phyloP scores from a whole-genome alignment of 2,888 invertebrate species.

The Ctena decussata region DNA sequence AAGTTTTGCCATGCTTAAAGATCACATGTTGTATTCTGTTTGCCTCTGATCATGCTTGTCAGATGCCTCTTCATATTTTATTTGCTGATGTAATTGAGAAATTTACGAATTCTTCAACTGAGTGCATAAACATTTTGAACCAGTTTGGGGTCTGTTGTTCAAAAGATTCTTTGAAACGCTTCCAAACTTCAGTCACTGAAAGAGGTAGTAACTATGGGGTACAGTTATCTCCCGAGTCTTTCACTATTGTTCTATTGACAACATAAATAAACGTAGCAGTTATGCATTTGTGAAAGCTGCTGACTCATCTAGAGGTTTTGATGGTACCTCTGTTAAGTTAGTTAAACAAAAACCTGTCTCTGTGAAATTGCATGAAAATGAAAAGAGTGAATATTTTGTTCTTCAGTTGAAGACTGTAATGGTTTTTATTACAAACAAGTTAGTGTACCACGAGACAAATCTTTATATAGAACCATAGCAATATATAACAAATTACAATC shows the following conservation, averaged over 20 bases:
- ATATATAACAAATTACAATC: neutral
- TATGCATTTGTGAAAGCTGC: neutral
- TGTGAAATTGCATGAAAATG: neutral
- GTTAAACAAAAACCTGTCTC: neutral
- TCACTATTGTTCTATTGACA: neutral
- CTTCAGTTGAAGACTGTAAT: neutral
- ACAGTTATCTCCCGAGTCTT: neutral
- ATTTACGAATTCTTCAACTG: neutral
- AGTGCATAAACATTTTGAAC: neutral
- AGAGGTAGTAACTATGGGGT: neutral
- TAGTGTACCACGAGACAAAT: neutral
- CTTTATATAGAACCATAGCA: neutral
- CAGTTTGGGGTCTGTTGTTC: conserved; percentile 1
- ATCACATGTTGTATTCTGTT: neutral
- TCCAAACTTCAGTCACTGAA: neutral
- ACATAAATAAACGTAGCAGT: neutral
- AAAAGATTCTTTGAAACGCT: neutral
- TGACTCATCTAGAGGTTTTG: conserved; percentile 12
- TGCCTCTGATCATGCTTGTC: neutral
- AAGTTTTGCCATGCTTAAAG: neutral
- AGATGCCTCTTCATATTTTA: neutral
- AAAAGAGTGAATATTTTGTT: neutral
- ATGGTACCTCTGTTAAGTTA: conserved; percentile 21
- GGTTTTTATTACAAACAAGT: neutral
- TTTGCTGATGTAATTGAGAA: conserved; percentile 11